Conservation (phyloP, 2,888 invertebrate genomes). For the Harpalus rufipes region DNA sequence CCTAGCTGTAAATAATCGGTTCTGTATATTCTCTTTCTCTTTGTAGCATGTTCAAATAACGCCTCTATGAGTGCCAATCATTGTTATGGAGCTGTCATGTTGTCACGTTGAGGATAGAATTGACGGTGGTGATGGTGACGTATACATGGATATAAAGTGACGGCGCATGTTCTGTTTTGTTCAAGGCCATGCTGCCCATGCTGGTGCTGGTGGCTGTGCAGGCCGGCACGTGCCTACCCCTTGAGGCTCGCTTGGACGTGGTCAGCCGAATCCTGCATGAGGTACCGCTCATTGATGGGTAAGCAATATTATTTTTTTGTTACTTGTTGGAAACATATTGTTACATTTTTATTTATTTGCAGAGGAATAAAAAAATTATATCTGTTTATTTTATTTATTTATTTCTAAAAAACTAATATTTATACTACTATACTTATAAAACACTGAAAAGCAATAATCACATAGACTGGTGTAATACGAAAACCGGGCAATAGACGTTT, state of each 20-base stretch:
- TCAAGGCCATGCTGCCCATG: constrained; percentile 32
- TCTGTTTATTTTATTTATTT: too few species aligned
- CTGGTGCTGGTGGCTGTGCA: constrained; percentile 52
- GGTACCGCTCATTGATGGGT: constrained; percentile 58
- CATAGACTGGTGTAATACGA: too few species aligned
- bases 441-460: too few species aligned
- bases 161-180: neutral
- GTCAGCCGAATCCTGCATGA: constrained; percentile 51
- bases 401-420: too few species aligned
- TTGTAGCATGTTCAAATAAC: neutral
- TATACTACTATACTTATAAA: too few species aligned
- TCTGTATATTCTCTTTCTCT: neutral
- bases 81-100: neutral
- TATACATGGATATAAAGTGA: neutral
- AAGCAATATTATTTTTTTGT: neutral
- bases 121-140: neutral
- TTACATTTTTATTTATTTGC: too few species aligned
- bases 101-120: neutral
- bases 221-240: constrained; percentile 38
- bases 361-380: too few species aligned
- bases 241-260: constrained; percentile 45
- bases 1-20: neutral
- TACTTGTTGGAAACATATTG: too few species aligned
- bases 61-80: neutral
- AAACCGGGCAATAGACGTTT: too few species aligned